Evolutionary conservation across 1,140 invertebrate species (phyloP), one percentile per base, ranked within the genome.

Genomic region (Micrasema minimum): DNA sequence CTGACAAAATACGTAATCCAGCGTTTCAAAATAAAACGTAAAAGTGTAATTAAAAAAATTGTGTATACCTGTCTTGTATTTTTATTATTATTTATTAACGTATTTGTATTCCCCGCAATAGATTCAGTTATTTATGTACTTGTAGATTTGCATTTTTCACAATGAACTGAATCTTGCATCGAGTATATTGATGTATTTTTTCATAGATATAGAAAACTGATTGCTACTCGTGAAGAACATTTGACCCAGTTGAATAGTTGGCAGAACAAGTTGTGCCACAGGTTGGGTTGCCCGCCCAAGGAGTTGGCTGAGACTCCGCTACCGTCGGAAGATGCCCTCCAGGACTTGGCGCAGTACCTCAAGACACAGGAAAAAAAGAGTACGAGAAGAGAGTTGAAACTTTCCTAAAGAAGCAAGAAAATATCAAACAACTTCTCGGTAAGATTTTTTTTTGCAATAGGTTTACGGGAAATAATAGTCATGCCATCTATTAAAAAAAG

Each of bases 331-430:
- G 70, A 70, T 9, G 35, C 37, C 7, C 18, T 75, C 12, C n/a
- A 69, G 31, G 43, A 64, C 6, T 70, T 72, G 31, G 43, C 55
- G 18, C 7, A 31, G 6, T 67, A 72, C 46, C 46, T 75, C 20
- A 35, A 18, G 22, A 37, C 38, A 9, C 70, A 72, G 18, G 59
- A 75, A 38, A 75, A 38, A 18, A 66, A 0, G 70, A 72, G 48
- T 72, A 66, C 35, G 66, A 75, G 6, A 75, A 67, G 48, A 41
- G 74, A 18, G 65, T 72, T 22, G 59, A 72, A 50, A 55, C 64
- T 2, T 75, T 75, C 35, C 20, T 68, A 18, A 62, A 67, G 62
- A 68, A 69, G 35, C 69, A 75, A 22, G n/a, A 26, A 16, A 23
- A 61, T 7, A 71, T 75, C 11, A 75, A 64, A 61, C 14, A 22